These are phyloP conservation scores for Thripadectes ignobilis DNA, from an alignment of 2,797 vertebrate species.

Conservation along the genomic window DNA sequence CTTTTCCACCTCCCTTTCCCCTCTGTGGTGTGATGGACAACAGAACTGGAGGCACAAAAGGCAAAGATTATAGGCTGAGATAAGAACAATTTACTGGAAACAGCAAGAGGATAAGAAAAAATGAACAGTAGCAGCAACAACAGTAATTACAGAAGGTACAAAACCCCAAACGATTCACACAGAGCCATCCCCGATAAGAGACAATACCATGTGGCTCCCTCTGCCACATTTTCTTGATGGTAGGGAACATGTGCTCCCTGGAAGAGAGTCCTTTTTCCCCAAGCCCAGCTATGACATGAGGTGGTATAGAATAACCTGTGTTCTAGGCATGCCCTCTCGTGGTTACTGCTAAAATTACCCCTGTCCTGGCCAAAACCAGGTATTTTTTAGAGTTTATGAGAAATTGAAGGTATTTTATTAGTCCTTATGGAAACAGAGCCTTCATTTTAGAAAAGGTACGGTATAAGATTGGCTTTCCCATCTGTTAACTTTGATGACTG, in stretches of 20 bases:
- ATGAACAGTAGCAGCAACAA: neutral
- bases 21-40: neutral
- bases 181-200: neutral
- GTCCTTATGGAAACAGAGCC: accelerated
- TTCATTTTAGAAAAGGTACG: neutral
- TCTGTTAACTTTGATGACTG: neutral
- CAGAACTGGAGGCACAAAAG: neutral
- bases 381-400: neutral
- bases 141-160: neutral
- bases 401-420: neutral
- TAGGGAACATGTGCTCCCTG: neutral
- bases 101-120: neutral
- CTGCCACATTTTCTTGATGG: neutral
- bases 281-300: neutral
- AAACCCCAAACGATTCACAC: neutral
- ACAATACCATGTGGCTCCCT: neutral
- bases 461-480: neutral
- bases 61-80: neutral
- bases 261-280: neutral
- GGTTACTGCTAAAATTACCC: neutral
- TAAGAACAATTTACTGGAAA: neutral
- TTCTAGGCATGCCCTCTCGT: neutral
- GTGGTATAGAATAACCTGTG: neutral
- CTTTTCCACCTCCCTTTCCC: neutral
- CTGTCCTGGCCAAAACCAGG: neutral